These are phyloP conservation scores for Zonitis immaculata DNA, from an alignment of 2,888 invertebrate species.

Conservation along the genomic window DNA sequence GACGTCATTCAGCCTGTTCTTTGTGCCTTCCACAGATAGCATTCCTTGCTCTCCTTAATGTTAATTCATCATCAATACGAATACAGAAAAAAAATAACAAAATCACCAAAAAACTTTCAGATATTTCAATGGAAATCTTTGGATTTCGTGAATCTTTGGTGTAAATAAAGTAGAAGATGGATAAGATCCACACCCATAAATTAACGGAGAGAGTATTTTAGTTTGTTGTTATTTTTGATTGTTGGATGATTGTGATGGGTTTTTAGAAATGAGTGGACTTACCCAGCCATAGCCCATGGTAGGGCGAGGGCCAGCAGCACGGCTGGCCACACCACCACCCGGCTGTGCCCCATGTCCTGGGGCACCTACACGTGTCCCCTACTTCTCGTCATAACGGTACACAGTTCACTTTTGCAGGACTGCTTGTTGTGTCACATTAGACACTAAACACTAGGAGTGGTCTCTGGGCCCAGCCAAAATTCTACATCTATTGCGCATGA, in stretches of 20 bases:
- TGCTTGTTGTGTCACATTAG: slow-evolving; percentile 44
- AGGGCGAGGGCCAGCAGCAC: slow-evolving; percentile 54
- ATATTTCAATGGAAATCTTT: too few relatives aligned
- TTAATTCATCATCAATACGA: too few relatives aligned
- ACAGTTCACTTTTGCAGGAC: slow-evolving; percentile 43
- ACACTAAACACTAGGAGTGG: slow-evolving; percentile 48
- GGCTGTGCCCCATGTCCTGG: slow-evolving; percentile 51
- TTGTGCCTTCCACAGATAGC: slow-evolving; percentile 22
- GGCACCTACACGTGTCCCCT: slow-evolving; percentile 51
- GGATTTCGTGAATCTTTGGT: too few relatives aligned
- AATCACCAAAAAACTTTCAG: too few relatives aligned
- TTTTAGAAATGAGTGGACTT: slow-evolving; percentile 29
- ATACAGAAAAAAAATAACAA: too few relatives aligned
- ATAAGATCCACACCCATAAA: too few relatives aligned
- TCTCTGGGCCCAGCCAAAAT: slow-evolving; percentile 43
- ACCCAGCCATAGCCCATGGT: slow-evolving; percentile 50
- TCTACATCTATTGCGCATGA: slow-evolving; percentile 44
- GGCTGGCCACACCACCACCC: slow-evolving; percentile 53
- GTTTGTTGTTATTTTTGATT: background rate
- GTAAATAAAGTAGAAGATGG: too few relatives aligned
- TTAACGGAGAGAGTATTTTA: too few relatives aligned
- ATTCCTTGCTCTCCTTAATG: too few relatives aligned
- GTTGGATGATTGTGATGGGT: background rate
- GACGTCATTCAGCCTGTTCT: slow-evolving; percentile 27
- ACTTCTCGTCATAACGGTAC: slow-evolving; percentile 44